Evolutionary conservation across 2,113 vertebrate genomes (phyloP).

Genomic region (Alexandromys fortis): DNA sequence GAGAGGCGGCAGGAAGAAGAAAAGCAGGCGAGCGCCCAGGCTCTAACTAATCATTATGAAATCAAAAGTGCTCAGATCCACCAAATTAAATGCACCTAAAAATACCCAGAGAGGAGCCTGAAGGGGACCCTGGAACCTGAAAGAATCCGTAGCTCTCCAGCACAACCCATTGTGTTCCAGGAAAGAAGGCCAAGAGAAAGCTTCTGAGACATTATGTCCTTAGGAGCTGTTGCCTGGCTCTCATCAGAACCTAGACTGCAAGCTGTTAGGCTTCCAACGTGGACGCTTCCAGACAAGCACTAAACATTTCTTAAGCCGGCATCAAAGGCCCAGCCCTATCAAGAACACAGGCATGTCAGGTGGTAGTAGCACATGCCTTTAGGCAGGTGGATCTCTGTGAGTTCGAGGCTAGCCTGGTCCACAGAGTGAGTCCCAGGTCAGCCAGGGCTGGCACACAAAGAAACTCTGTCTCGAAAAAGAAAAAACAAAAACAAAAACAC

Average conservation of each 20-base stretch:
- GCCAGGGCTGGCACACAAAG: too few species aligned
- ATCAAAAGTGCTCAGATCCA: constrained; percentile 66
- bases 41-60: constrained; percentile 68
- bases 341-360: neutral
- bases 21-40: constrained; percentile 18
- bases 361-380: too few species aligned
- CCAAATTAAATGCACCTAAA: constrained; percentile 76
- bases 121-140: constrained; percentile 54
- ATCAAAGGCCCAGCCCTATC: neutral
- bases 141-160: neutral
- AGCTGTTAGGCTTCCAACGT: neutral
- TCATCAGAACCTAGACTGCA: neutral
- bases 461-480: too few species aligned
- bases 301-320: neutral
- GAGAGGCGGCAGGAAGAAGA: constrained; percentile 69
- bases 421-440: too few species aligned
- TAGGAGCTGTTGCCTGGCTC: neutral
- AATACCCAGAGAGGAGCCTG: constrained; percentile 30
- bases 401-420: too few species aligned
- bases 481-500: neutral
- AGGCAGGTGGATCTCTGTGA: too few species aligned
- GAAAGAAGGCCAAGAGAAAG: neutral
- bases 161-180: neutral
- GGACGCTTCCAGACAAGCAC: neutral
- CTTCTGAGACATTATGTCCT: constrained; percentile 49